These are phyloP conservation scores for Suricata suricatta DNA, from an alignment of 2,113 vertebrate species.

Conservation along the genomic window DNA sequence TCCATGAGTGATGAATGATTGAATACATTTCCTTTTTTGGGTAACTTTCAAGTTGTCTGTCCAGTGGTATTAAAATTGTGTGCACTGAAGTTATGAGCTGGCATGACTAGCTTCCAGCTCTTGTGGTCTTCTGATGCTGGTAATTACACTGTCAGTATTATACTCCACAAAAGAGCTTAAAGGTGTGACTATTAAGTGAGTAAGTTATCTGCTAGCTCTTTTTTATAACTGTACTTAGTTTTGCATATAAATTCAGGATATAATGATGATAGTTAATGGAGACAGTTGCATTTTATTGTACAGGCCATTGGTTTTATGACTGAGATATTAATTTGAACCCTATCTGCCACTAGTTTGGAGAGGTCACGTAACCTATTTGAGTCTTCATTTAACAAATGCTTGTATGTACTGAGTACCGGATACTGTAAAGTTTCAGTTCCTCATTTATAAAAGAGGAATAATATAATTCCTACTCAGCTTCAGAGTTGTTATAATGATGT, in stretches of 20 bases:
- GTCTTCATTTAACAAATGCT: conserved; percentile 37
- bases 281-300: background rate
- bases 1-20: background rate
- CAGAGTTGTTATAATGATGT: background rate
- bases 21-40: background rate
- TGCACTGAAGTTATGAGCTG: background rate
- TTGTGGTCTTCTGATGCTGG: background rate
- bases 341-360: background rate
- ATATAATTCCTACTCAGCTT: conserved; percentile 8
- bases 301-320: background rate
- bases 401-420: background rate
- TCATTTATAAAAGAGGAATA: conserved; percentile 27
- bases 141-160: background rate
- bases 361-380: conserved; percentile 12
- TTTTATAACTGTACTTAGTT: conserved; percentile 4
- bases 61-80: background rate
- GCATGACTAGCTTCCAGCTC: background rate
- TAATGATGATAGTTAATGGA: conserved; percentile 10
- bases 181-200: background rate
- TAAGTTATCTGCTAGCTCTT: background rate
- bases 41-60: background rate
- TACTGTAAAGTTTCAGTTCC: background rate
- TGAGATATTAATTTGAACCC: conserved; percentile 2
- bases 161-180: background rate
- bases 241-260: background rate